Base-by-base conservation (phyloP, 2,113 vertebrate genomes). In the Camelus bactrianus region DNA sequence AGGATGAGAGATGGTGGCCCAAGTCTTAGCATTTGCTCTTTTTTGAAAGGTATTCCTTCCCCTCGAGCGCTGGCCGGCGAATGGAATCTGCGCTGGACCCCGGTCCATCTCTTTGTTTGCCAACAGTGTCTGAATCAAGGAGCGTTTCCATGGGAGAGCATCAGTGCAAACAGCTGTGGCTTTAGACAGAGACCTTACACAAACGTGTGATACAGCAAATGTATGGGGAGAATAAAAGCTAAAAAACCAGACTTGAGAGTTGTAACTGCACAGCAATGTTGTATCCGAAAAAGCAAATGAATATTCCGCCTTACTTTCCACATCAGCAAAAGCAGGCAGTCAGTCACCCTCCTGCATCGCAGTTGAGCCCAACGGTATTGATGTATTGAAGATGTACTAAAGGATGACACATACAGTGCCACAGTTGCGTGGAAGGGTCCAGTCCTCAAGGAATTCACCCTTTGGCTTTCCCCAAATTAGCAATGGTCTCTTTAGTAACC, bases 281-380 rank as follows among this genome's bases (percentile, higher is more conserved):
- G 5, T 15, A 72, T 13, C 8, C 17, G 26, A 30, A 20, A 72
- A 67, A 54, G 30, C 46, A 80, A 48, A 67, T 1, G 17, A 12
- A 11, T 1, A 9, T 8, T 28, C 13, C 4, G 11, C 30, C 75
- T 76, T 72, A 19, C 38, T 77, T 56, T 15, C 6, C 35, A 2
- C 30, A 13, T 72, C 8, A 4, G 67, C 9, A 1, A 3, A 16
- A 0, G 0, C 0, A 3, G 22, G 54, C 62, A 30, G 4, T 14
- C 24, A 72, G 77, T 35, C 7, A 79, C 11, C 15, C 20, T 35
- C 5, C 54, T 12, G 11, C 3, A 5, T 54, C 64, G 3, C 35
- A 35, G 6, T 2, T 77, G 16, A 26, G 30, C 1, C 15, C 11
- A 67, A 42, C 38, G 5, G 38, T 42, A 42, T 42, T 42, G 38